Conservation (phyloP, 1,140 invertebrate species). For the Zophobas morio region DNA sequence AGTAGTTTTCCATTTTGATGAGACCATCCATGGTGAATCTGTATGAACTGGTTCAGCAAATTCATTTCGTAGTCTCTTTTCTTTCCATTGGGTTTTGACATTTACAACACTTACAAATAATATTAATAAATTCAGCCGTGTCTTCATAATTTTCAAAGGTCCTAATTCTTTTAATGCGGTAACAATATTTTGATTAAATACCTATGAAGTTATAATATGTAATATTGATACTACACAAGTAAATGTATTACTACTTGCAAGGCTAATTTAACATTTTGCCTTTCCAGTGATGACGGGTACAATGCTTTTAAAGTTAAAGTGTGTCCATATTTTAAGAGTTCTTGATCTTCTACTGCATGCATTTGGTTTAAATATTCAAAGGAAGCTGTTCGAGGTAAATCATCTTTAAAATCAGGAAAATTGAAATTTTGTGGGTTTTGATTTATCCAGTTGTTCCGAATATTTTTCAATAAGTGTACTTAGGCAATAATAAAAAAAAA, state of each 20-base stretch:
- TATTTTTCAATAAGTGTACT: slow-evolving; percentile 36
- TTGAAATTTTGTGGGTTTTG: neutral
- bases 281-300: slow-evolving; percentile 39
- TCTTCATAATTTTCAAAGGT: slow-evolving; percentile 26
- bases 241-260: slow-evolving; percentile 16
- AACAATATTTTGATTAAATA: neutral
- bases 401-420: neutral
- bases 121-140: slow-evolving; percentile 36
- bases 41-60: slow-evolving; percentile 3
- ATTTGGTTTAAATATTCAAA: slow-evolving; percentile 28
- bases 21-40: neutral
- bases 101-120: slow-evolving; percentile 32
- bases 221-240: neutral
- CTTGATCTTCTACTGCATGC: slow-evolving; percentile 9
- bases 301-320: slow-evolving; percentile 38
- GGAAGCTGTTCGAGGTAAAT: slow-evolving; percentile 7
- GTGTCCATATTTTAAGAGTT: slow-evolving; percentile 46
- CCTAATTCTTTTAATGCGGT: slow-evolving; percentile 21
- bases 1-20: too few species aligned
- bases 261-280: slow-evolving; percentile 46
- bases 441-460: neutral
- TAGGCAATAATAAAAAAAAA: slow-evolving; percentile 5
- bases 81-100: slow-evolving; percentile 26
- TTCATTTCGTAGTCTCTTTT: neutral
- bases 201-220: too few species aligned